Evolutionary conservation across 2,888 invertebrate species (phyloP).

Genomic region (Romanomermis culicivorax): DNA sequence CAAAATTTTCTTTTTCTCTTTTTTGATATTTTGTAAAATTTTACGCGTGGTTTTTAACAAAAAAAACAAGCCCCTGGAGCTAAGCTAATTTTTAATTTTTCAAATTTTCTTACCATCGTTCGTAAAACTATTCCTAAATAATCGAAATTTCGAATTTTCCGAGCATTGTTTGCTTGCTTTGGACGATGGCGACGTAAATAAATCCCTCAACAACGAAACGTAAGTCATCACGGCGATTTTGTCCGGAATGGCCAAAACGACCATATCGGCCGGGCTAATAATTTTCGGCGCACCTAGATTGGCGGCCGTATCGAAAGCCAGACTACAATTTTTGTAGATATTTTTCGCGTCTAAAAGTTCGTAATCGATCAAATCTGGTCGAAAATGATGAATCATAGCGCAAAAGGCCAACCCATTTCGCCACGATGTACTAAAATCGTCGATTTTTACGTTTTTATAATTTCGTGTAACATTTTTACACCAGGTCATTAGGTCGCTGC

Average conservation of each 20-base stretch:
- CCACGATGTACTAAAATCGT: conserved; percentile 19
- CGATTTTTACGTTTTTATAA: conserved; percentile 9
- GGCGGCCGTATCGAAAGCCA: conserved; percentile 15
- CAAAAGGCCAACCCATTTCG: conserved; percentile 22
- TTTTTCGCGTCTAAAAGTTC: conserved; percentile 14
- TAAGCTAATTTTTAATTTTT: too few species aligned
- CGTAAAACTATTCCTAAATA: too few species aligned
- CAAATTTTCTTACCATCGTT: too few species aligned
- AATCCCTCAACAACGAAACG: conserved; percentile 6
- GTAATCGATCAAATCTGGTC: conserved; percentile 11
- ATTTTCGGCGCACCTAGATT: conserved; percentile 9
- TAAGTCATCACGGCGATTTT: conserved; percentile 11
- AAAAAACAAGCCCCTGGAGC: too few species aligned
- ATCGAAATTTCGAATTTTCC: too few species aligned
- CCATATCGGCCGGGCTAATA: conserved; percentile 9
- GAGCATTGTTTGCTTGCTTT: too few species aligned
- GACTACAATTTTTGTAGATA: conserved; percentile 17
- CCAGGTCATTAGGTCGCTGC: conserved; percentile 8
- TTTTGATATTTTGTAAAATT: too few species aligned
- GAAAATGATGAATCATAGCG: conserved; percentile 20
- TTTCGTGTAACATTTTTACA: conserved; percentile 7
- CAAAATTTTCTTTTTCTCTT: too few species aligned
- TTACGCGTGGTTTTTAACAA: too few species aligned
- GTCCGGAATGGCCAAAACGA: conserved; percentile 10
- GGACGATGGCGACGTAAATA: too few species aligned